These are phyloP conservation scores for Leptonema lineaticorne DNA, from an alignment of 1,140 invertebrate species.

Conservation along the genomic window DNA sequence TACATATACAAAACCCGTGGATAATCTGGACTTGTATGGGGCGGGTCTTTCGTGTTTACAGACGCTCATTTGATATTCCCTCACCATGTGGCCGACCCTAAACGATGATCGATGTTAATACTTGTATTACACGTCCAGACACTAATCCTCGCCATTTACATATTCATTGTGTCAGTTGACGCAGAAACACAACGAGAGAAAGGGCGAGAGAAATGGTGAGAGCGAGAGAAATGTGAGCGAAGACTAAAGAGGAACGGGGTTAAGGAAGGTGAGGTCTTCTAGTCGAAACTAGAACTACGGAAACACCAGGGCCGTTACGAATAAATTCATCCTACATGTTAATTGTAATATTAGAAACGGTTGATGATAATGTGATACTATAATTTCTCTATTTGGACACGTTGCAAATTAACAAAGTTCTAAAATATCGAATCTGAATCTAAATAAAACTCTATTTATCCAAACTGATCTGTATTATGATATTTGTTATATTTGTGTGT, in stretches of 20 bases:
- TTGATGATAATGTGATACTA: too few relatives aligned
- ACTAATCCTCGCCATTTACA: constrained; percentile 42
- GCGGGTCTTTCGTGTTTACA: background rate
- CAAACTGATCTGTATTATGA: too few relatives aligned
- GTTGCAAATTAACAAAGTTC: too few relatives aligned
- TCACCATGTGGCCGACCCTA: constrained; percentile 25
- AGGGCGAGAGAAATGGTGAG: background rate
- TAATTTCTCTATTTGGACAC: too few relatives aligned
- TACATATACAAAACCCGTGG: background rate
- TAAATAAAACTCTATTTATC: too few relatives aligned
- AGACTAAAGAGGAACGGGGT: background rate
- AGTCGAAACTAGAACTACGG: background rate
- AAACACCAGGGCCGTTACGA: background rate
- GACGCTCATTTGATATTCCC: constrained; percentile 31
- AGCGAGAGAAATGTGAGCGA: background rate
- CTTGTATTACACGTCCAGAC: constrained; percentile 43
- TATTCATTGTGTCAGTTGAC: constrained; percentile 41
- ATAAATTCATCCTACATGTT: background rate
- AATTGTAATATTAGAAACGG: too few relatives aligned
- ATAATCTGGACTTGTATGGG: background rate
- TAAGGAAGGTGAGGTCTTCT: background rate
- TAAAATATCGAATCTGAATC: too few relatives aligned
- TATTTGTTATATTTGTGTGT: too few relatives aligned
- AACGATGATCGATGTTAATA: constrained; percentile 44
- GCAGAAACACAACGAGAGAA: constrained; percentile 26